Evolutionary conservation across 2,888 invertebrate species (phyloP).

Genomic region (Xestia xanthographa): DNA sequence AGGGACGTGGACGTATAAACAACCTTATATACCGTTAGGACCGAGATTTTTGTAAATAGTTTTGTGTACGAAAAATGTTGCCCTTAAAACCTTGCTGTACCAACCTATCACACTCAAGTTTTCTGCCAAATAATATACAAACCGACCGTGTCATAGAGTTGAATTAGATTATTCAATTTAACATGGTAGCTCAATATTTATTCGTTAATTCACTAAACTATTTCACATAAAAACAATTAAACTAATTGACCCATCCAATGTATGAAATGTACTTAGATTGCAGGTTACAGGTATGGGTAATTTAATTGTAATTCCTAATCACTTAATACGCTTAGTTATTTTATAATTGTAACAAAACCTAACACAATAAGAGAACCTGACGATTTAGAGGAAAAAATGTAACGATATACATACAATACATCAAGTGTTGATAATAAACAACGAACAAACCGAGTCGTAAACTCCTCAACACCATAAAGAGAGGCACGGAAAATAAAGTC

Average conservation of each 20-base stretch:
- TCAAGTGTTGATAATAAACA: constrained; percentile 61
- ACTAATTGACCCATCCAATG: not conserved
- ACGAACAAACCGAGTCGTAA: constrained; percentile 69
- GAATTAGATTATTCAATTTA: constrained; percentile 11
- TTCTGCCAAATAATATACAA: not conserved
- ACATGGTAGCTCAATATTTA: not conserved
- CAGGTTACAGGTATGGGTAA: not conserved
- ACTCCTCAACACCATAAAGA: constrained; percentile 68
- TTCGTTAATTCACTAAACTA: not conserved
- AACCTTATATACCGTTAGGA: constrained; percentile 59
- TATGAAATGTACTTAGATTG: not conserved
- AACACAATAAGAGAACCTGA: not conserved
- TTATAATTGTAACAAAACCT: not conserved
- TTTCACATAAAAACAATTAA: not conserved
- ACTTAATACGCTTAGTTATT: not conserved
- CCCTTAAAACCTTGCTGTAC: constrained; percentile 37
- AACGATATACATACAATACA: constrained; percentile 59
- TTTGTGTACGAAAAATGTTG: constrained; percentile 59
- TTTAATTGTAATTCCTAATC: not conserved
- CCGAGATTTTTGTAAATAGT: constrained; percentile 66
- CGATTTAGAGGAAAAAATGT: constrained; percentile 46
- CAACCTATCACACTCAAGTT: constrained; percentile 4
- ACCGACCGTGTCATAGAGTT: not conserved
- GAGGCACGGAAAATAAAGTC: constrained; percentile 69
- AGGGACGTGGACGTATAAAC: constrained; percentile 69